phyloP scores from a whole-genome alignment of 2,113 vertebrate species.

The Chelonoidis abingdonii region DNA sequence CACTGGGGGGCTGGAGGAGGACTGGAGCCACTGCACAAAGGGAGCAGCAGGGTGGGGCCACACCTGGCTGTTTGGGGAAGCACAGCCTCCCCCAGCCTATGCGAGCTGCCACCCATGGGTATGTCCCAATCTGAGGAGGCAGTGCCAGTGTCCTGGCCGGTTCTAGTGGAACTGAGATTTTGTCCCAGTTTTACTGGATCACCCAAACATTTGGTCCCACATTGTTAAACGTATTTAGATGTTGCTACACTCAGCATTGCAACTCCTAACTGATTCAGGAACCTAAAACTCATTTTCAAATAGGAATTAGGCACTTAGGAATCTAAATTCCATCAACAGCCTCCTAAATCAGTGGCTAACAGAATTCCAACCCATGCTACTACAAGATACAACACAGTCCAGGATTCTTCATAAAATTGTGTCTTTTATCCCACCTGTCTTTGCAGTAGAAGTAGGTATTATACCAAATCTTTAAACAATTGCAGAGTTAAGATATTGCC shows the following conservation, averaged over 20 bases:
- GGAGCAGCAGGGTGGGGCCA: no score
- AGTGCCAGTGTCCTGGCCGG: neutral
- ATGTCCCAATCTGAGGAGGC: neutral
- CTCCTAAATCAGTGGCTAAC: neutral
- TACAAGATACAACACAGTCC: neutral
- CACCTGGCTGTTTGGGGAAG: no score
- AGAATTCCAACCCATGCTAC: neutral
- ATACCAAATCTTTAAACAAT: neutral
- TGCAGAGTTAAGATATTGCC: constrained; percentile 8
- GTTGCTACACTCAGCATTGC: neutral
- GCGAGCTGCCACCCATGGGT: no score
- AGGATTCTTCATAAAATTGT: neutral
- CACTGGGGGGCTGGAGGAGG: no score
- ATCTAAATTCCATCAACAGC: neutral
- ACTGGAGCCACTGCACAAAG: no score
- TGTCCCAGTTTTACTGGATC: neutral
- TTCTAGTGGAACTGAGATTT: neutral
- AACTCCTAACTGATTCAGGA: neutral
- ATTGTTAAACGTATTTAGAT: neutral
- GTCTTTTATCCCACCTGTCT: neutral
- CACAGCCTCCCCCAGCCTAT: no score
- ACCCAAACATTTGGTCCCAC: neutral
- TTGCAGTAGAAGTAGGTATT: neutral
- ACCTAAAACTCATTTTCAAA: neutral
- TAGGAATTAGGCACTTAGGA: neutral